Base-by-base conservation (phyloP, 2,888 invertebrate species). In the Gibbula magus region DNA sequence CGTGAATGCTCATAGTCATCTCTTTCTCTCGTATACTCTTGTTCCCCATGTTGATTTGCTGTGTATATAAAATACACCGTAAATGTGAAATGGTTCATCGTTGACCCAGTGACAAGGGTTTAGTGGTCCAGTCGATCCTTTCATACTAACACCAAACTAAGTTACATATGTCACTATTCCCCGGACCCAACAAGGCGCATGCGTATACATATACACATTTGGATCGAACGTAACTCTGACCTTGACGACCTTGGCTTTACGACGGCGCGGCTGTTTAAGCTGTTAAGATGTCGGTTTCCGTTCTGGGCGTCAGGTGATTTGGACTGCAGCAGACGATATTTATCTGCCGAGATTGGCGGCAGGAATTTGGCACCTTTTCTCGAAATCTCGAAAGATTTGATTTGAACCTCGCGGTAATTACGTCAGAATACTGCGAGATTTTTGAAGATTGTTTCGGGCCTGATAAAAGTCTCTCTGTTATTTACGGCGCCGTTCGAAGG, bases 301-400 rank as follows among this genome's bases (percentile, higher is more conserved):
- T 13, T 45, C 10, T 61, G 61, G 61, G 29, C 29, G 61, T 61
- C 61, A 18, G 61, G 61, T 32, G 61, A 25, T 61, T 16, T 18
- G n/a, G 29, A 61, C 61, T 61, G 29, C n/a, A 61, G 61, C 61
- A 61, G 61, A 61, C 61, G 61, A 29, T 61, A 61, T 32, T 20
- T 70, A 70, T 35, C 70, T 20, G 20, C 70, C 35, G 70, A 70
- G 35, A 70, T 70, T 70, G 39, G 32, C 39, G 70, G 29, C 32
- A 70, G 8, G 70, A 39, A 70, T 70, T 70, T 70, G 35, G 39
- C 70, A 70, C 70, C 70, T 70, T 70, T 70, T 70, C 70, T 35
- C 39, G 70, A 35, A 70, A 70, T 32, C 70, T 70, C 20, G 0
- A 35, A 70, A 70, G 70, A 70, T 70, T 70, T 32, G 70, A 70